Evolutionary conservation across 2,113 vertebrate species (phyloP).

Genomic region (Protomyctophum bolini): DNA sequence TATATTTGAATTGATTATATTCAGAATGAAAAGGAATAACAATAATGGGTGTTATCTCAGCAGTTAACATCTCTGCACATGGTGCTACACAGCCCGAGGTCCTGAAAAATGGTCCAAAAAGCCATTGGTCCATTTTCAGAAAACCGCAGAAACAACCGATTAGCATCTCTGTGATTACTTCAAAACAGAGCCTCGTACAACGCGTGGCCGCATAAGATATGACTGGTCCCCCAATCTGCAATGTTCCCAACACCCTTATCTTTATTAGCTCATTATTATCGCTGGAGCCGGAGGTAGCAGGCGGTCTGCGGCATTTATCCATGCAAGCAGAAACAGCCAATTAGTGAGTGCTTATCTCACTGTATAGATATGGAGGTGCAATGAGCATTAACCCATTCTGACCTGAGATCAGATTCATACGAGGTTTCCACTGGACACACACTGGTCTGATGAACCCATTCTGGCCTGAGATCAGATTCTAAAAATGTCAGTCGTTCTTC

Average conservation of each 20-base stretch:
- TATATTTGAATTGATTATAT: conserved; percentile 20
- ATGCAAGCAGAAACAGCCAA: conserved; percentile 64
- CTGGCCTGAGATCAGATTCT: no score
- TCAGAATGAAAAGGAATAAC: conserved; percentile 26
- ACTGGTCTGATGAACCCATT: no score
- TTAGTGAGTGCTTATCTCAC: conserved; percentile 69
- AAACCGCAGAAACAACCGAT: conserved; percentile 27
- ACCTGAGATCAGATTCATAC: no score
- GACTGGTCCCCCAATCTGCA: conserved; percentile 59
- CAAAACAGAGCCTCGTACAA: conserved; percentile 24
- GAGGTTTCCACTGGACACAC: no score
- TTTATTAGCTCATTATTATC: conserved; percentile 76
- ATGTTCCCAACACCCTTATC: conserved; percentile 73
- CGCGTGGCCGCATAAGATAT: conserved; percentile 45
- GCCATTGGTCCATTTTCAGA: conserved; percentile 32
- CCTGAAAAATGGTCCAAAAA: conserved; percentile 5
- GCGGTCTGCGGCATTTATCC: conserved; percentile 69
- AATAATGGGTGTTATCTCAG: conserved; percentile 25
- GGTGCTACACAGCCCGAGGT: conserved; percentile 20
- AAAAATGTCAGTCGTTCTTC: no score
- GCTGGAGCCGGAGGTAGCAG: conserved; percentile 52
- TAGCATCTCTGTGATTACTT: conserved; percentile 27
- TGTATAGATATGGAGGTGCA: conserved; percentile 54
- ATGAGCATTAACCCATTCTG: no score
- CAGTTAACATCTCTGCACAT: conserved; percentile 16